A percentile compares a stretch with the other conserved stretches of the same genome.
phyloP scores from a whole-genome alignment of 2,113 vertebrate genomes.

The Mustela lutreola region DNA sequence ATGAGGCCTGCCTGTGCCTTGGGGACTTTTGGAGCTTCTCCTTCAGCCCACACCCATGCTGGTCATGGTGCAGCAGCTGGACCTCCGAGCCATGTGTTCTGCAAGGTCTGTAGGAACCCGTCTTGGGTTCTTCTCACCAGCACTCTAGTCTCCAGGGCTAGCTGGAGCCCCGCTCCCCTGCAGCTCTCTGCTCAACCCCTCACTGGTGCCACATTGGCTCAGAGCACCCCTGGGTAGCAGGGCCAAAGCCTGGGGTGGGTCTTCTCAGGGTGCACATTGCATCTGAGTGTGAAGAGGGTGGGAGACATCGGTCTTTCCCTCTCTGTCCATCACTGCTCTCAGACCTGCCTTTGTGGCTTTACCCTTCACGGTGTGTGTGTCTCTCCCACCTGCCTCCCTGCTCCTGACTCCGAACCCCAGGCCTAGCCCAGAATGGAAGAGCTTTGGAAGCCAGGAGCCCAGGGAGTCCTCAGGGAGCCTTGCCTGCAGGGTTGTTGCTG shows the following conservation, averaged over 20 bases:
- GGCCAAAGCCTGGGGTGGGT: not conserved
- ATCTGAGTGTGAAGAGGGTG: not conserved
- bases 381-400: not conserved
- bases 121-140: not conserved
- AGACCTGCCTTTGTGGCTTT: not conserved
- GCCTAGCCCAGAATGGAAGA: not conserved
- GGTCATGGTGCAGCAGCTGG: not conserved
- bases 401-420: not conserved
- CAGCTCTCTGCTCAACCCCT: not conserved
- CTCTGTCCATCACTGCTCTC: not conserved
- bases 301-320: not conserved
- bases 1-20: rapidly evolving
- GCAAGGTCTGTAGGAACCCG: too few species aligned
- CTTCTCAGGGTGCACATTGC: not conserved
- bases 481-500: not conserved
- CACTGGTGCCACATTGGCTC: not conserved
- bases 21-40: not conserved
- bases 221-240: not conserved
- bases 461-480: not conserved
- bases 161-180: not conserved
- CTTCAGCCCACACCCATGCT: too few species aligned
- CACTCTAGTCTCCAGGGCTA: not conserved
- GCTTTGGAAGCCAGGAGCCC: not conserved
- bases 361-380: not conserved
- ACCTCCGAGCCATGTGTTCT: not conserved